These are phyloP conservation scores for Ondatra zibethicus DNA, from an alignment of 2,113 vertebrate species.

Conservation along the genomic window DNA sequence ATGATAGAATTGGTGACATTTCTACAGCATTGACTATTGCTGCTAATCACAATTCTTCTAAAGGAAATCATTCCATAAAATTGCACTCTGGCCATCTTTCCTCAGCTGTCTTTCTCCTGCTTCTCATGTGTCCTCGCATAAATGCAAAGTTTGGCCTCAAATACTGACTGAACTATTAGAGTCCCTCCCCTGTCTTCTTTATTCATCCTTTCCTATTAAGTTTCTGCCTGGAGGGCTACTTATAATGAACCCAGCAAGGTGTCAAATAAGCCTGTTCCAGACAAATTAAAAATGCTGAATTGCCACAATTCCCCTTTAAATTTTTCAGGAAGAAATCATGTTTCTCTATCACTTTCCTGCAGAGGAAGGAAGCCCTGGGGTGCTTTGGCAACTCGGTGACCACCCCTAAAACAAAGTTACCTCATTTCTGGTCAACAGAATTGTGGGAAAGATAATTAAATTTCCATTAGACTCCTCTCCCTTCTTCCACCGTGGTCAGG, in stretches of 20 bases:
- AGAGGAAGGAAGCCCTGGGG: neutral
- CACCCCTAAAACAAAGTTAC: neutral
- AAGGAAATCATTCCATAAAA: neutral
- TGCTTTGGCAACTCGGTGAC: neutral
- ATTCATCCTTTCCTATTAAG: neutral
- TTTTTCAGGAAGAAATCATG: constrained; percentile 29
- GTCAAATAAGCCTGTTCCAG: constrained; percentile 36
- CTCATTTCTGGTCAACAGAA: neutral
- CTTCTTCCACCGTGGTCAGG: neutral
- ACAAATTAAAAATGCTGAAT: constrained; percentile 52
- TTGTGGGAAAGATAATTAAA: neutral
- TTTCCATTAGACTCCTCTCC: neutral
- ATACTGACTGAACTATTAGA: neutral
- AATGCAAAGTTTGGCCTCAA: constrained; percentile 42
- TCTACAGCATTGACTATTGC: neutral
- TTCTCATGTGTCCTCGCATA: neutral
- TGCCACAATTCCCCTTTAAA: neutral
- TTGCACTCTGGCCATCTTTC: neutral
- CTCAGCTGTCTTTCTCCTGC: neutral
- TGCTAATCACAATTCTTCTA: neutral
- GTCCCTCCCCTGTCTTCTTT: neutral
- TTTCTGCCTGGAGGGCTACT: constrained; percentile 56
- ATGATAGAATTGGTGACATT: neutral
- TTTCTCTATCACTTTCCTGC: neutral
- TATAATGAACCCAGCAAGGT: constrained; percentile 57